Evolutionary conservation across 2,113 vertebrate species (phyloP).

Genomic region (Tricholaema leucomelas): DNA sequence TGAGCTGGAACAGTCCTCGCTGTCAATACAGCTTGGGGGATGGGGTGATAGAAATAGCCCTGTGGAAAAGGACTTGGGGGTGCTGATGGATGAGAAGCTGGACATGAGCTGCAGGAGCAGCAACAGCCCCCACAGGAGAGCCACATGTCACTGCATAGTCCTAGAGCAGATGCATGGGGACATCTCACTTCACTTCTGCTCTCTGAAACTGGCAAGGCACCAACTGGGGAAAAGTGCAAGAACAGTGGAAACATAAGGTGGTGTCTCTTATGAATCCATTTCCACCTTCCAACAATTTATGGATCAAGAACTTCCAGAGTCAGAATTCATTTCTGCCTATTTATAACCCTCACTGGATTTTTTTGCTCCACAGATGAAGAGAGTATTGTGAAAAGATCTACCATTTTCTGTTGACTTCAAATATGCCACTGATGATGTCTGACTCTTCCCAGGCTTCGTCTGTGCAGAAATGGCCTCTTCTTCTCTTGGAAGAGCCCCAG

Average conservation of each 20-base stretch:
- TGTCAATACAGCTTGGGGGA: too few relatives aligned
- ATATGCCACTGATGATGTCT: background rate
- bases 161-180: accelerated
- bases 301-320: background rate
- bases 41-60: too few relatives aligned
- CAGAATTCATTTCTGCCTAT: background rate
- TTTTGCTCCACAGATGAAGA: background rate
- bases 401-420: background rate
- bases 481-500: background rate
- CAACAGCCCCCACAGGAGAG: background rate
- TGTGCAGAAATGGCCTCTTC: accelerated
- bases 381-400: background rate
- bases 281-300: background rate
- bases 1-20: too few relatives aligned
- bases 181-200: accelerated
- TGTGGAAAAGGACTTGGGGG: too few relatives aligned
- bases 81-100: too few relatives aligned
- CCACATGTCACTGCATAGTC: accelerated
- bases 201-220: background rate
- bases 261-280: background rate
- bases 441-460: background rate
- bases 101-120: background rate
- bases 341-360: background rate
- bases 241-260: accelerated
- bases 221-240: background rate